phyloP scores from a whole-genome alignment of 2,888 invertebrate species.

The Caradrina clavipalpis region DNA sequence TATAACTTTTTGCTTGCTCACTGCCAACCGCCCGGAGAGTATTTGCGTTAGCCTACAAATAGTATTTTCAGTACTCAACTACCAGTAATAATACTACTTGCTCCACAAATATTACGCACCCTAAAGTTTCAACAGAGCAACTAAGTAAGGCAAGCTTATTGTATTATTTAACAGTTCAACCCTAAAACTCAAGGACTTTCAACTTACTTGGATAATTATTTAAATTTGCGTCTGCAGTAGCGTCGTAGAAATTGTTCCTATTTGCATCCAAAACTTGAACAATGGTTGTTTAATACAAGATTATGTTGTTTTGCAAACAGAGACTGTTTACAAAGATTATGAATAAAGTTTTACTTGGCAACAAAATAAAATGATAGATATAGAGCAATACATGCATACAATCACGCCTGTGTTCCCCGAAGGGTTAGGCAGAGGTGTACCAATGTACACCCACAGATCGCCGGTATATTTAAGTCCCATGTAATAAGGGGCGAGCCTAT shows the following conservation, averaged over 20 bases:
- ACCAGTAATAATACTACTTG: slow-evolving; percentile 15
- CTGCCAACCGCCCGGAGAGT: slow-evolving; percentile 8
- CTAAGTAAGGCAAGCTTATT: slow-evolving; percentile 45
- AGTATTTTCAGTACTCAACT: slow-evolving; percentile 18
- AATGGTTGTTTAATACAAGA: slow-evolving; percentile 23
- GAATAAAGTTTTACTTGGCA: neutral
- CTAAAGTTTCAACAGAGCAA: slow-evolving; percentile 26
- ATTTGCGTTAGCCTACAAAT: slow-evolving; percentile 31
- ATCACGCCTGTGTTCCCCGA: too few relatives aligned
- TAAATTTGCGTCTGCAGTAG: slow-evolving; percentile 53
- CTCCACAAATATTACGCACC: slow-evolving; percentile 35
- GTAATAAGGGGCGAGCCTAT: too few relatives aligned
- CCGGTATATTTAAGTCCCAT: too few relatives aligned
- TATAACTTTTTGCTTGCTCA: slow-evolving; percentile 24
- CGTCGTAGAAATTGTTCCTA: slow-evolving; percentile 50
- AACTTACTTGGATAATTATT: slow-evolving; percentile 58
- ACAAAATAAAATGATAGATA: too few relatives aligned
- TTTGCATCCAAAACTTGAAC: slow-evolving; percentile 54
- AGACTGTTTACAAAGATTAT: neutral
- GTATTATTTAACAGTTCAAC: slow-evolving; percentile 58
- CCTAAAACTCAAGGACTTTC: slow-evolving; percentile 48
- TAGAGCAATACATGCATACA: too few relatives aligned
- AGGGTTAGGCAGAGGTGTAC: too few relatives aligned
- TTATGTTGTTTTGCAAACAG: slow-evolving; percentile 4
- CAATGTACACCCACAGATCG: too few relatives aligned